Conservation (phyloP, 2,113 vertebrate genomes). For the Albula goreensis region DNA sequence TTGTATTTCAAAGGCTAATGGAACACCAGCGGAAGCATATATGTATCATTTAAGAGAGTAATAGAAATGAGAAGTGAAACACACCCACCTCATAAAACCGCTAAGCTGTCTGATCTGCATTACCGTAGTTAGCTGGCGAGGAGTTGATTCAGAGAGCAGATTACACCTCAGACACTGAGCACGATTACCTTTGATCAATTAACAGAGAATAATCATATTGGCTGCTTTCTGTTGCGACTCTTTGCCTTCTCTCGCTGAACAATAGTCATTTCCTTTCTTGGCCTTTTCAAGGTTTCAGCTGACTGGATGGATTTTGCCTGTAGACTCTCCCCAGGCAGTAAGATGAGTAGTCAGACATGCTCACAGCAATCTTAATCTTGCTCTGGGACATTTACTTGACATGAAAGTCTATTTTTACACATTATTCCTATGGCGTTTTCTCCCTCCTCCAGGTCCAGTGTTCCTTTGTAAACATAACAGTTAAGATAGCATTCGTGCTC, state of each 20-base stretch:
- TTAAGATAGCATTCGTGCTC: constrained; percentile 23
- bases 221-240: constrained; percentile 61
- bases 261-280: constrained; percentile 67
- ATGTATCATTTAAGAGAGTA: no score
- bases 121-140: constrained; percentile 61
- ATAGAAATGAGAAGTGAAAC: neutral
- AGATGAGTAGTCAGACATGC: constrained; percentile 75
- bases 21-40: no score
- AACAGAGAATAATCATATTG: constrained; percentile 69
- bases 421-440: constrained; percentile 41
- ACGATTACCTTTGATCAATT: constrained; percentile 75
- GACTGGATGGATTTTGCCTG: constrained; percentile 77
- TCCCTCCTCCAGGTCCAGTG: constrained; percentile 30
- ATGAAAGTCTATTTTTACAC: constrained; percentile 73
- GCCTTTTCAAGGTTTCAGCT: constrained; percentile 71
- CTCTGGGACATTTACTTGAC: constrained; percentile 75
- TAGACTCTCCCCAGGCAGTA: constrained; percentile 80
- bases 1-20: no score
- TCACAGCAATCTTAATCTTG: constrained; percentile 79
- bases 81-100: constrained; percentile 65
- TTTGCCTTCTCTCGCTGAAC: constrained; percentile 64
- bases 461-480: constrained; percentile 25
- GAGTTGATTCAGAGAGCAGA: constrained; percentile 71
- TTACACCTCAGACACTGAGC: constrained; percentile 68
- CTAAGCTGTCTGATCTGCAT: constrained; percentile 62